Base-by-base conservation (phyloP, 1,140 invertebrate species). In the Idris sp. region DNA sequence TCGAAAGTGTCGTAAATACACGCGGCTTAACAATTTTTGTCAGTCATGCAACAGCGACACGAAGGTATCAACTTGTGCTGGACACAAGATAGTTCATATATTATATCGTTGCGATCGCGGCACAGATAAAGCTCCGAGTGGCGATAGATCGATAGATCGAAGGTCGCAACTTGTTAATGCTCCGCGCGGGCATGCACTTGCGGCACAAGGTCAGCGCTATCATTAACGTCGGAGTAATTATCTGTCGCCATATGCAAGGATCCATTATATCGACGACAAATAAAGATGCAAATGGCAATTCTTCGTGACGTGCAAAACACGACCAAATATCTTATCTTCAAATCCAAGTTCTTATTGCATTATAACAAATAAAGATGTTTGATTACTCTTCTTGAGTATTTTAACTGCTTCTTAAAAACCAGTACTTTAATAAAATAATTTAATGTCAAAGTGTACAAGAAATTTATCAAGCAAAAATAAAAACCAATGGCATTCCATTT, bases 151-250 rank as follows among this genome's bases (percentile, higher is more conserved):
- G 58, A 75, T 75, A 62, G 61, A 77, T 74, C 76, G 78, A 82
- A 82, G 79, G 79, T 76, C 75, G 77, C 33, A 62, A 75, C 72
- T 64, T 62, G 62, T 75, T 75, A 75, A 75, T 75, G 59, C 72
- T 35, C n/a, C n/a, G n/a, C n/a, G 16, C 58, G 43, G 38, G 48
- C 72, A 61, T 69, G 64, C 59, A 61, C 72, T 74, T 59, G 56
- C 62, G 31, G 19, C 51, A 28, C 72, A 64, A 75, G 72, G 72
- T 75, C 72, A 54, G 51, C n/a, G 36, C 64, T 69, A 75, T 69
- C 72, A 75, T 75, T 75, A 75, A 69, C 73, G 64, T 75, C 51
- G 62, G 40, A 59, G 64, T 58, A 75, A 75, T 75, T 75, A 75
- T 75, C 64, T 25, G 18, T 58, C 53, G 64, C 73, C 48, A 64